Percentiles rank a stretch among this genome's conserved stretches.
phyloP scores from a whole-genome alignment of 2,888 invertebrate species.

The Arrhopalites spinosus region DNA sequence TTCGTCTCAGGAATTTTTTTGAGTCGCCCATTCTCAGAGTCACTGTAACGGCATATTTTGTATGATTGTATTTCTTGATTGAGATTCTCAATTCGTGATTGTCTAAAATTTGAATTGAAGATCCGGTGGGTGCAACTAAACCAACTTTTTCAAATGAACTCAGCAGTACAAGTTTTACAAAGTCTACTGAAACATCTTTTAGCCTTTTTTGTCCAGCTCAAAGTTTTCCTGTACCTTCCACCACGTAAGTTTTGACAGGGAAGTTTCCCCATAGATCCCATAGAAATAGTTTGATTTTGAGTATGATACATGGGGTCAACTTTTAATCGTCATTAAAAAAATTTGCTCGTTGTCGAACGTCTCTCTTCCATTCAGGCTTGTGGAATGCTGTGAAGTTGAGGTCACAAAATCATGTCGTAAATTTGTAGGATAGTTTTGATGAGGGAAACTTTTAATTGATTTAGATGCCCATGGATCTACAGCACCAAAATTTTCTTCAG shows the following conservation, averaged over 20 bases:
- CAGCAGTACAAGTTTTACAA: constrained; percentile 46
- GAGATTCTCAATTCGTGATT: neutral
- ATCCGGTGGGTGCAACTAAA: constrained; percentile 51
- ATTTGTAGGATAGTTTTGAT: neutral
- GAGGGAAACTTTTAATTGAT: neutral
- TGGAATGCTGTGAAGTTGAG: too few relatives aligned
- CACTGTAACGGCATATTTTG: constrained; percentile 10
- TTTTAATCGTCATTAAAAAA: too few relatives aligned
- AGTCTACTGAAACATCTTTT: constrained; percentile 58
- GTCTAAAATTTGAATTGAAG: constrained; percentile 29
- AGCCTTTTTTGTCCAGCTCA: constrained; percentile 74
- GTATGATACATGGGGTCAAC: neutral
- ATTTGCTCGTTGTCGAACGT: too few relatives aligned
- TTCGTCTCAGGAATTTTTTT: neutral
- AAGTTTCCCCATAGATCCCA: neutral
- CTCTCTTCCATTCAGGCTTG: neutral
- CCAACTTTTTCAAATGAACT: constrained; percentile 51
- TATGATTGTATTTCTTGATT: neutral
- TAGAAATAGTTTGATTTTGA: neutral
- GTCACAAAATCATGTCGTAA: too few relatives aligned
- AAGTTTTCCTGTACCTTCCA: constrained; percentile 72
- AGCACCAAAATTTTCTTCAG: constrained; percentile 66
- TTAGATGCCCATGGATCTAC: constrained; percentile 61
- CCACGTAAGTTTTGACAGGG: constrained; percentile 66
- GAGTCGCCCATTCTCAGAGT: neutral